Evolutionary conservation across 2,113 vertebrate species (phyloP).

Genomic region (Ifrita kowaldi): DNA sequence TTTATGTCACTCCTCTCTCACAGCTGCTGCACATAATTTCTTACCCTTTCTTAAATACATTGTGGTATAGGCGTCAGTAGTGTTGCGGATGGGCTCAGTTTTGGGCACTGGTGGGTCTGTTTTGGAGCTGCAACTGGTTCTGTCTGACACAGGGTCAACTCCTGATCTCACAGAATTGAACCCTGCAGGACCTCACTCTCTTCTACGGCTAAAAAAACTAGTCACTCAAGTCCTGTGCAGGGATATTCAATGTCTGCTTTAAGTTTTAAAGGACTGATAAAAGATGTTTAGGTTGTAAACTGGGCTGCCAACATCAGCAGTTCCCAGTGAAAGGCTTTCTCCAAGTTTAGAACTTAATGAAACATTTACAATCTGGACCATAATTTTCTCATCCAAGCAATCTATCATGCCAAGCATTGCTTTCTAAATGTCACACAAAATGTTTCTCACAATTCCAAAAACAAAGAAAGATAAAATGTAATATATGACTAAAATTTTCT

Average conservation of each 20-base stretch:
- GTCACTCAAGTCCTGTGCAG: neutral
- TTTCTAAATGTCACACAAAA: neutral
- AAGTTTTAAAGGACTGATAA: neutral
- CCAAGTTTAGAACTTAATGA: neutral
- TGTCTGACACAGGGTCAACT: neutral
- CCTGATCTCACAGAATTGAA: neutral
- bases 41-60: neutral
- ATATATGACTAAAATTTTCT: neutral
- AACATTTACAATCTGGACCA: neutral
- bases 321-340: neutral
- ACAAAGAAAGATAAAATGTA: neutral
- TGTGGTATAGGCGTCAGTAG: rapidly evolving
- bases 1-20: neutral
- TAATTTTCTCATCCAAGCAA: neutral
- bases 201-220: neutral
- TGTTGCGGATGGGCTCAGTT: neutral
- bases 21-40: neutral
- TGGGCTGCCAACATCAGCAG: neutral
- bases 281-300: neutral
- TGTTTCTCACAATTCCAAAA: neutral
- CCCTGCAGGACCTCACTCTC: rapidly evolving
- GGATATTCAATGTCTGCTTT: neutral
- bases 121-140: neutral
- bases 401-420: neutral
- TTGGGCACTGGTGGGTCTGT: neutral